Base-by-base conservation (phyloP, 2,888 invertebrate genomes). In the Watsonalla cultraria region DNA sequence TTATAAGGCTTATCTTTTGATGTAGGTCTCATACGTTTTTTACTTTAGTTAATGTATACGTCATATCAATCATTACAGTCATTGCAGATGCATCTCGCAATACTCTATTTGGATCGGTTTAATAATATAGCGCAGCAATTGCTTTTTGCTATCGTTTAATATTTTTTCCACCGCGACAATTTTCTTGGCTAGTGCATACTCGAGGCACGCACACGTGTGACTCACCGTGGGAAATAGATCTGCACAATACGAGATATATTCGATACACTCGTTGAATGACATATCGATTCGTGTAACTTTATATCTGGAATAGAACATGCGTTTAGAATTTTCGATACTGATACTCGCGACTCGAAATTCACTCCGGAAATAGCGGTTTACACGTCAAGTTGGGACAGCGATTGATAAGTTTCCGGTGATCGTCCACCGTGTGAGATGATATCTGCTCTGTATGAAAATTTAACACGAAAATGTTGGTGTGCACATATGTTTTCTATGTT, bases 371-470 rank as follows among this genome's bases (percentile, higher is more conserved):
- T 65, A 58, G 68, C 66, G 74, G 69, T 76, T 73, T 72, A 76
- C 68, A 72, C 68, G 68, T 70, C 70, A 69, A 64, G 71, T 64
- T 65, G 69, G 65, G 66, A 64, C 70, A 70, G 68, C 66, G 64
- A 72, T 73, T 71, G 76, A 74, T 73, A 72, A 60, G 71, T 75
- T 75, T 78, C 79, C 80, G 78, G 72, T 58, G 62, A 65, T 60
- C 57, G 54, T 55, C 56, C 47, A 48, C 34, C 34, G 34, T 56
- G 60, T 63, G 58, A 60, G 59, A 64, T 62, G 54, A 60, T 65
- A 66, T 66, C 67, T 54, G 60, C 59, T 60, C 56, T 46, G 61
- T 63, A 60, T 70, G 63, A 54, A 61, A 66, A 66, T 64, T 64
- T 64, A 64, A 59, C 35, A 55, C 56, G 54, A 58, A 64, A 61